phyloP scores from a whole-genome alignment of 1,140 invertebrate genomes.

The Phthorimaea operculella region DNA sequence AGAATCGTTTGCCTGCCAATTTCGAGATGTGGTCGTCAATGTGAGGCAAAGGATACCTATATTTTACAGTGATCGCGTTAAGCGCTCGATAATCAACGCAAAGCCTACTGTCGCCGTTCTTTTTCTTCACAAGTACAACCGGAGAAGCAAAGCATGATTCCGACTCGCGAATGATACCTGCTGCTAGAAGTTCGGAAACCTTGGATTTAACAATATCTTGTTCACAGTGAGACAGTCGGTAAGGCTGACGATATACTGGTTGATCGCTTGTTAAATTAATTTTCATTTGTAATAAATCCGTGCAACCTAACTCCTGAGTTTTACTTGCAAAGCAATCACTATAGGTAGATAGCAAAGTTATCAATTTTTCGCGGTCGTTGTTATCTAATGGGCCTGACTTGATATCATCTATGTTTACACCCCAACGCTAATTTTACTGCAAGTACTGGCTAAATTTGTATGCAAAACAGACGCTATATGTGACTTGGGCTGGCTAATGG shows the following conservation, averaged over 20 bases:
- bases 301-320: conserved; percentile 14
- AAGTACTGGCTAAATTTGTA: no score
- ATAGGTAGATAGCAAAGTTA: conserved; percentile 12
- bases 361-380: background rate
- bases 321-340: conserved; percentile 16
- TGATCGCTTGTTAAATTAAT: background rate
- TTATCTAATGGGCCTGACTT: background rate
- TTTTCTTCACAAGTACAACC: background rate
- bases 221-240: background rate
- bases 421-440: background rate
- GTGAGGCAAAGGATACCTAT: conserved; percentile 11
- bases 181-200: background rate
- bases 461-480: no score
- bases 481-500: no score
- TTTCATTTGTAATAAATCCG: background rate
- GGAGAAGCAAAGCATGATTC: background rate
- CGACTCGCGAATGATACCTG: conserved; percentile 4
- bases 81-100: no score
- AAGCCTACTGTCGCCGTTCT: background rate
- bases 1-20: conserved; percentile 24
- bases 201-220: conserved; percentile 1
- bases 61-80: no score
- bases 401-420: conserved; percentile 2
- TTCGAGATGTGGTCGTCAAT: conserved; percentile 27
- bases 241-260: conserved; percentile 2